These are phyloP conservation scores for Atractosteus spatula DNA, from an alignment of 2,113 vertebrate species.

Conservation along the genomic window DNA sequence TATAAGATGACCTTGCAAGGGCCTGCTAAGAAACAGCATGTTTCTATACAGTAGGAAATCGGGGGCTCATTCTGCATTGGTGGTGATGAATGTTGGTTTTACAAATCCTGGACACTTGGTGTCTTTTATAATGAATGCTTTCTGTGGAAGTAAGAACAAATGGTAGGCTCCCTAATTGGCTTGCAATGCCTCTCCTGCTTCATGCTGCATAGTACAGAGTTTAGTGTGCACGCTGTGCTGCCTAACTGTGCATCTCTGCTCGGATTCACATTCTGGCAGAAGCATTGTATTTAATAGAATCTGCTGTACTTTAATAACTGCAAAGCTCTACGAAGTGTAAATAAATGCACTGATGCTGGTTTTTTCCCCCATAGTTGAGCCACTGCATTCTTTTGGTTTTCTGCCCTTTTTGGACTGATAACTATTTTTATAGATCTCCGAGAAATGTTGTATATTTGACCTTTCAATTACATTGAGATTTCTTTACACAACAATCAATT, in stretches of 20 bases:
- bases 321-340: neutral
- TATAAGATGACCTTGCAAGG: conserved; percentile 3
- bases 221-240: neutral
- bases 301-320: neutral
- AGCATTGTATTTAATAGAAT: neutral
- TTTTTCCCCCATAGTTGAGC: neutral
- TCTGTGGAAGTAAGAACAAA: conserved; percentile 28
- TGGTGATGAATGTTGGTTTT: conserved; percentile 26
- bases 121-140: conserved; percentile 40
- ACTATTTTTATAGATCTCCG: no score
- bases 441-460: no score
- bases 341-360: neutral
- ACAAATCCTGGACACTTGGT: conserved; percentile 26
- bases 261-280: neutral
- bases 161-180: conserved; percentile 38
- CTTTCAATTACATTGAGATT: no score
- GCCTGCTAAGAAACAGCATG: conserved; percentile 14
- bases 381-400: neutral
- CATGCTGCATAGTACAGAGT: neutral
- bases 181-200: neutral
- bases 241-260: neutral
- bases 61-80: conserved; percentile 16
- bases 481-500: no score
- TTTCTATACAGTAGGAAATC: neutral
- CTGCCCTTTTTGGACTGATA: no score